A percentile compares a stretch with the other conserved stretches of the same genome.
Evolutionary conservation across 2,888 invertebrate species (phyloP).

Genomic region (Chorisops tibialis): DNA sequence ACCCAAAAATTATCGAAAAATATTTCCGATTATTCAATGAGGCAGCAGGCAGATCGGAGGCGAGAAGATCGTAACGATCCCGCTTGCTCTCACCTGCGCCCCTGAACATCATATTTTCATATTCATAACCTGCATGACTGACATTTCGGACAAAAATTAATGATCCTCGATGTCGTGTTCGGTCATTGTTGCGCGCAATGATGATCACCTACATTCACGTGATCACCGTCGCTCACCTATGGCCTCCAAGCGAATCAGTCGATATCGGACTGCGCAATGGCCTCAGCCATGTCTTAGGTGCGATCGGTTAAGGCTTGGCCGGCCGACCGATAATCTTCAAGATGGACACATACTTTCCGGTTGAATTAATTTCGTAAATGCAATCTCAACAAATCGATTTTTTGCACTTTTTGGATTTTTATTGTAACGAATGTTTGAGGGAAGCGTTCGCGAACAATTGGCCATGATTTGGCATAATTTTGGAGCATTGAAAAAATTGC

Average conservation of each 20-base stretch:
- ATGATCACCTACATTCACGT: not conserved
- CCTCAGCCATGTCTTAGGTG: too few species aligned
- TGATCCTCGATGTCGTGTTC: slow-evolving; percentile 19
- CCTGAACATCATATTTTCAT: too few species aligned
- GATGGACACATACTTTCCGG: slow-evolving; percentile 8
- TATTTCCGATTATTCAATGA: slow-evolving; percentile 2
- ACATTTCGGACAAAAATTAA: slow-evolving; percentile 26
- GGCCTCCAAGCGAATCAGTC: not conserved
- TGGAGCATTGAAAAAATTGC: not conserved
- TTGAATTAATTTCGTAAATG: not conserved
- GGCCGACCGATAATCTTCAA: not conserved
- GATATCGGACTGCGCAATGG: not conserved
- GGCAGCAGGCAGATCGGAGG: not conserved
- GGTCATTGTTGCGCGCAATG: slow-evolving; percentile 11
- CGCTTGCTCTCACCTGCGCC: slow-evolving; percentile 4
- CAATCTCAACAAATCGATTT: slow-evolving; percentile 1
- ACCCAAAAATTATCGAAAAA: too few species aligned
- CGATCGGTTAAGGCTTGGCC: too few species aligned
- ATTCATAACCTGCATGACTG: slow-evolving; percentile 14
- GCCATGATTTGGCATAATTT: not conserved
- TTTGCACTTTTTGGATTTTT: not conserved
- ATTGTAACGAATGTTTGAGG: not conserved
- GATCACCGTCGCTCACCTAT: not conserved
- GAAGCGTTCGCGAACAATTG: not conserved
- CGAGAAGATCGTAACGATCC: not conserved